Evolutionary conservation across 2,113 vertebrate species (phyloP), one percentile per base, ranked within the genome.

Genomic region (Peromyscus californicus): DNA sequence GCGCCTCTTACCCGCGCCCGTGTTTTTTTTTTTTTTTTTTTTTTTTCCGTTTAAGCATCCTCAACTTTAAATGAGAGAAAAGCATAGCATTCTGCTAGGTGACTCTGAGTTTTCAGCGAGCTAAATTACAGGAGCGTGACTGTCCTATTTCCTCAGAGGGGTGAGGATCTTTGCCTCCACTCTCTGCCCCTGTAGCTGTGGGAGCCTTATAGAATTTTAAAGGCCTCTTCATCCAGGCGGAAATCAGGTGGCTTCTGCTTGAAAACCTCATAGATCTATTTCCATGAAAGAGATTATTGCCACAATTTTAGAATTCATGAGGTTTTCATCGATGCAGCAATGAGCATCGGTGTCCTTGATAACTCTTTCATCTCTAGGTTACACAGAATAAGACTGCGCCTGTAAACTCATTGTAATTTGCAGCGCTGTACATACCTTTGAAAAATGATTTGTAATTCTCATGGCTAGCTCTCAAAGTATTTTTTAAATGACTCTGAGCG

Each of bases 391-490:
- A 93, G 97, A 80, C 26, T 85, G 88, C 17, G 95, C 95, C 89
- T 97, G 70, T 96, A 98, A 97, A 98, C 97, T 98, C 96, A 96
- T 89, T 97, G 70, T 96, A 97, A 98, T 98, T 98, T 85, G 78
- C 94, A 95, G 92, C 96, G 88, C 19, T 97, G 96, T 87, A 96
- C 95, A 96, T 97, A 96, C 86, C 96, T 98, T 97, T 98, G 97
- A 97, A 97, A 97, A 96, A 96, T 96, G 95, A 97, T 98, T 98
- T 98, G 76, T 48, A 74, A 89, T 98, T 96, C 78, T 98, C 98
- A 96, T 91, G 96, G 94, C 97, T 97, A 96, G 91, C 96, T 97
- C 97, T 98, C 90, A 97, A 98, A 93, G 22, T 84, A 93, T 95
- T 97, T 97, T 98, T 98, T 95, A 98, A 98, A 96, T 93, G 96